A percentile compares a stretch with the other conserved stretches of the same genome.
Evolutionary conservation across 2,113 vertebrate genomes (phyloP).

Genomic region (Pelecanoides urinatrix): DNA sequence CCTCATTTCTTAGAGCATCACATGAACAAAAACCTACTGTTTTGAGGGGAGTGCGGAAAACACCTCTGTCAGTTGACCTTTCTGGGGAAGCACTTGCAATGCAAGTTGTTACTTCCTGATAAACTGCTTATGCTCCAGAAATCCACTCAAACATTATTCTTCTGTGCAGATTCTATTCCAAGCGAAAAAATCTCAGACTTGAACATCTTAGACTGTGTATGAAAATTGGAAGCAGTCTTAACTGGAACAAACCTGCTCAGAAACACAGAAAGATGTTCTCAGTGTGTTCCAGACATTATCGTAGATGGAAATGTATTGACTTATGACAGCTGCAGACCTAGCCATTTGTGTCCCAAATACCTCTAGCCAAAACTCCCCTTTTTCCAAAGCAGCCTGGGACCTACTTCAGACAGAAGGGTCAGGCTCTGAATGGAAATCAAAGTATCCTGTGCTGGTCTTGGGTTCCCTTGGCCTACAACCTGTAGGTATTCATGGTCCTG

Average conservation of each 20-base stretch:
- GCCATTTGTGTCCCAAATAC: neutral
- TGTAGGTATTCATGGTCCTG: neutral
- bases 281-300: neutral
- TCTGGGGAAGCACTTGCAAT: neutral
- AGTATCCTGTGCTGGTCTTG: neutral
- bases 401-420: neutral
- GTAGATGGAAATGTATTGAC: neutral
- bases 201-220: neutral
- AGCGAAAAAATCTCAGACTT: neutral
- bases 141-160: neutral
- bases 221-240: neutral
- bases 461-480: neutral
- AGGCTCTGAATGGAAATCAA: neutral
- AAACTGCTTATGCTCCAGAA: neutral
- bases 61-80: neutral
- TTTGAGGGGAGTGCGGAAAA: neutral
- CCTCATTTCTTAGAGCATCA: conserved; percentile 20
- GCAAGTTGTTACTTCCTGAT: neutral
- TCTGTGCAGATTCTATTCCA: neutral
- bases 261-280: neutral
- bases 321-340: neutral
- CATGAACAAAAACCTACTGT: neutral
- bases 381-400: neutral
- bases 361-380: neutral
- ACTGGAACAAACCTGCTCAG: neutral